Conservation (phyloP, 2,888 invertebrate genomes). For the Leucozona laternaria region DNA sequence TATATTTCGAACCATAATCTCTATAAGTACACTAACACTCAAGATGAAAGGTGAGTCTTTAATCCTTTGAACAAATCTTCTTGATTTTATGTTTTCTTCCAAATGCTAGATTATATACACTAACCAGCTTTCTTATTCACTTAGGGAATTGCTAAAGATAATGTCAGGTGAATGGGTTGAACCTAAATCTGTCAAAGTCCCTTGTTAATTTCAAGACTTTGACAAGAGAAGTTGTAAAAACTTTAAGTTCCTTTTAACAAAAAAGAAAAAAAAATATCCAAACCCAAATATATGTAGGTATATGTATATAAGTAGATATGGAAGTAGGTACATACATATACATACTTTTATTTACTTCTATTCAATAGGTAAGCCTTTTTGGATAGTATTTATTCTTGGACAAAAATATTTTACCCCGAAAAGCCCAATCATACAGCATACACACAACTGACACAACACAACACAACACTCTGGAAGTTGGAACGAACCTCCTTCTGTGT, state of each 20-base stretch:
- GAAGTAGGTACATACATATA: background rate
- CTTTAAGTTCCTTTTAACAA: constrained; percentile 6
- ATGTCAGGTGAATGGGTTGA: constrained; percentile 32
- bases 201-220: constrained; percentile 36
- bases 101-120: background rate
- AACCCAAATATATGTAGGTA: background rate
- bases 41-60: background rate
- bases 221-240: constrained; percentile 31
- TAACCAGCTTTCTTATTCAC: constrained; percentile 23
- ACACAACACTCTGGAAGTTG: background rate
- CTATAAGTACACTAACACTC: background rate
- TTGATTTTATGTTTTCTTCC: constrained; percentile 8
- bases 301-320: background rate
- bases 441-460: too few relatives aligned
- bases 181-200: constrained; percentile 41
- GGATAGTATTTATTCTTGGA: background rate
- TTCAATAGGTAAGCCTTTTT: background rate
- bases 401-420: background rate
- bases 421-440: background rate
- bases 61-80: constrained; percentile 23
- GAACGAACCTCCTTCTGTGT: background rate
- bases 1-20: background rate
- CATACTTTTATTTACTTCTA: background rate
- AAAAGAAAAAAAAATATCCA: background rate
- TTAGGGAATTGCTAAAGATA: constrained; percentile 28